Conservation (phyloP, 2,797 vertebrate genomes). For the Babyrousa celebensis region DNA sequence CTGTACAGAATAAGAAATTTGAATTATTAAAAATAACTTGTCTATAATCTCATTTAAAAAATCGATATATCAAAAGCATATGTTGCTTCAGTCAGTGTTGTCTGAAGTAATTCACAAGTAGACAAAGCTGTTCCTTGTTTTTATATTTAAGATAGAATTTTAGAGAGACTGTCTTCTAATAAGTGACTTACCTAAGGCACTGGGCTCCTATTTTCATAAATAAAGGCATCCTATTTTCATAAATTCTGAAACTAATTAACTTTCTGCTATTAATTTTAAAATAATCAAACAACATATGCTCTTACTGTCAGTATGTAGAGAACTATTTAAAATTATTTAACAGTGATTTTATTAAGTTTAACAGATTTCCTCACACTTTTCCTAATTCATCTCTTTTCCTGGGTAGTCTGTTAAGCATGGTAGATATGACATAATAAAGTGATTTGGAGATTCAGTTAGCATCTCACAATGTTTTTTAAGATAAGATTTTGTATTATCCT, state of each 20-base stretch:
- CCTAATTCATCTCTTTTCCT: neutral
- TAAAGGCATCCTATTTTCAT: neutral
- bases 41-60: neutral
- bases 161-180: neutral
- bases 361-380: neutral
- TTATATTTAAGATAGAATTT: conserved; percentile 17
- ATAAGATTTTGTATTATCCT: conserved; percentile 56
- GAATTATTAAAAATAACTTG: neutral
- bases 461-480: conserved; percentile 63
- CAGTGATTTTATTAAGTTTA: conserved; percentile 24
- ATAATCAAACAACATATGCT: neutral
- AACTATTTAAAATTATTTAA: neutral
- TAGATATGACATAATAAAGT: neutral
- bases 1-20: neutral
- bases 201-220: neutral
- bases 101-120: neutral
- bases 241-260: neutral
- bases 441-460: conserved; percentile 23
- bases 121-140: neutral
- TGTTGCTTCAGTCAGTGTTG: neutral
- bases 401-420: neutral
- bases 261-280: conserved; percentile 1
- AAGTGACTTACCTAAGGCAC: neutral
- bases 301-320: neutral
- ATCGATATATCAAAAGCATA: neutral